Evolutionary conservation across 2,797 vertebrate species (phyloP), one percentile per base, ranked within the genome.

Genomic region (Synaphobranchus kaupii): DNA sequence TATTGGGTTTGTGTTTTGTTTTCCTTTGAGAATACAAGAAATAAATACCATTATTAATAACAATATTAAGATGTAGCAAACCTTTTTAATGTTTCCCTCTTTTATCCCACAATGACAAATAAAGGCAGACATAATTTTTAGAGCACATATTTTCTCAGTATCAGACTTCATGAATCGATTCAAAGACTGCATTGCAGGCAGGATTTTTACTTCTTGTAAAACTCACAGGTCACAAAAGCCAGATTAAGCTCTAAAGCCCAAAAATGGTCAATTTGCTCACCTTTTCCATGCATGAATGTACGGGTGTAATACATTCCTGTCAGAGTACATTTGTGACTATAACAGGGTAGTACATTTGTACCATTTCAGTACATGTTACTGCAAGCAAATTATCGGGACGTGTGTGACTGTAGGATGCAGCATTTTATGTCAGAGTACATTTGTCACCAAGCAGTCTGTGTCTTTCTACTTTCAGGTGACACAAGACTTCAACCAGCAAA

Each of bases 401-500:
- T 15, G 76, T 48, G 8, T 4, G 20, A 2, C 34, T 80, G 76
- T 80, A 80, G 20, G 39, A 1, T 81, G 78, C 4, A 81, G 34
- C 34, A 44, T 78, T 78, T 78, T 22, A 17, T 47, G 34, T 78
- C 5, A 7, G 34, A 22, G 39, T 6, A 20, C 31, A 28, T 25
- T 9, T n/a, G 47, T 22, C 20, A 47, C 76, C 34, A 48, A 80
- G 76, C 34, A 25, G 8, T 34, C 15, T 17, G 31, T 47, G 17
- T 44, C 34, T 48, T 0, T 88, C 13, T 60, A 0, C 66, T 76
- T 48, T 0, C 94, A 99, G 98, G 97, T 99, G 92, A 97, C 98
- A 91, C 96, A 97, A 91, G 98, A 99, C 91, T 98, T 97, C 95
- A 98, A 98, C 91, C 98, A 99, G 82, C 98, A 99, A 95, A 93